These are phyloP conservation scores for Pseudolycoriella hygida DNA, from an alignment of 2,888 invertebrate species.

Conservation along the genomic window DNA sequence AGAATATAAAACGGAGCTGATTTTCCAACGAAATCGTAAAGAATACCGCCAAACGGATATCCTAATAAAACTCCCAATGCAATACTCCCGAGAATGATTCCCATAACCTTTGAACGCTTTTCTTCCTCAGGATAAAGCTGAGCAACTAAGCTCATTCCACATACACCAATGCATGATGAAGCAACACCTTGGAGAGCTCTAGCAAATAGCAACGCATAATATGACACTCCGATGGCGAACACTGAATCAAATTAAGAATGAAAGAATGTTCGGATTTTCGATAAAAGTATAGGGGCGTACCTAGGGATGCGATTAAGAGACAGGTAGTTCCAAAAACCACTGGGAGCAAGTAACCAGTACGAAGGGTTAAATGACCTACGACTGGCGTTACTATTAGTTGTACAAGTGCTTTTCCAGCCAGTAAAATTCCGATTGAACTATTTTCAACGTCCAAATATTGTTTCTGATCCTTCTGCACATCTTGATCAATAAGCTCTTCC, in stretches of 20 bases:
- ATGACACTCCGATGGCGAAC: slow-evolving; percentile 57
- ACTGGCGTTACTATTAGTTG: slow-evolving; percentile 62
- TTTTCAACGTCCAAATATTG: slow-evolving; percentile 36
- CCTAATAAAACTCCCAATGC: slow-evolving; percentile 66
- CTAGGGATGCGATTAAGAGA: slow-evolving; percentile 44
- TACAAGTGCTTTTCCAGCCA: slow-evolving; percentile 64
- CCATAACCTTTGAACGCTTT: slow-evolving; percentile 49
- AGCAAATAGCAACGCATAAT: slow-evolving; percentile 48
- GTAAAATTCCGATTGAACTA: slow-evolving; percentile 44
- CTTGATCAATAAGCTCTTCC: not conserved
- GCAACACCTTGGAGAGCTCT: slow-evolving; percentile 64
- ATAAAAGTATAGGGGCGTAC: too few species aligned
- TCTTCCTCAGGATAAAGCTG: slow-evolving; percentile 29
- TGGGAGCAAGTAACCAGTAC: slow-evolving; percentile 47
- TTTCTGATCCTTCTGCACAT: slow-evolving; percentile 2
- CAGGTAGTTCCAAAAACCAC: slow-evolving; percentile 49
- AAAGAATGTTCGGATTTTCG: not conserved
- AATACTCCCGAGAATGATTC: slow-evolving; percentile 60
- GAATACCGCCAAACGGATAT: slow-evolving; percentile 63
- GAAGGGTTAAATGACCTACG: slow-evolving; percentile 47
- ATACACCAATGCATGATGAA: slow-evolving; percentile 60
- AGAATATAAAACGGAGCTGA: slow-evolving; percentile 55
- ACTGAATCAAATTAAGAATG: slow-evolving; percentile 31
- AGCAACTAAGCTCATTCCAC: slow-evolving; percentile 68
- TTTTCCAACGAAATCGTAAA: slow-evolving; percentile 60